These are phyloP conservation scores for Lithobates sylvaticus DNA, from an alignment of 2,797 vertebrate genomes.

Conservation along the genomic window DNA sequence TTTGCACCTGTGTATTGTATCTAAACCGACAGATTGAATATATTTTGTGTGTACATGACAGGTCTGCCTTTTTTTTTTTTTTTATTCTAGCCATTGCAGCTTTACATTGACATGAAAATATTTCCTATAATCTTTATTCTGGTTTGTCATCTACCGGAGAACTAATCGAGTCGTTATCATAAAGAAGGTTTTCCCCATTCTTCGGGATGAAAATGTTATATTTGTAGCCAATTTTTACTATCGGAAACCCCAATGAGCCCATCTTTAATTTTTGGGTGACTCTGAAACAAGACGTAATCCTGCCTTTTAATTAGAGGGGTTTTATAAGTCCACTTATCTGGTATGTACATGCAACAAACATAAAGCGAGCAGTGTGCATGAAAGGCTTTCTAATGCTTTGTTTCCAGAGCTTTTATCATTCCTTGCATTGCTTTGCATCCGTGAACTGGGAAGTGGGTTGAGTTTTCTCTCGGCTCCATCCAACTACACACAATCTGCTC, in stretches of 20 bases:
- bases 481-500: slow-evolving; percentile 30
- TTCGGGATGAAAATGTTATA: slow-evolving; percentile 7
- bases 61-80: neutral
- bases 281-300: slow-evolving; percentile 61
- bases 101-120: neutral
- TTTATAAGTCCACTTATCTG: slow-evolving; percentile 67
- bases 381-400: slow-evolving; percentile 63
- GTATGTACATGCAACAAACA: slow-evolving; percentile 64
- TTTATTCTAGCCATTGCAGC: neutral
- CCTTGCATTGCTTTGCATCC: neutral
- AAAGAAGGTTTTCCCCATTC: neutral
- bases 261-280: slow-evolving; percentile 14
- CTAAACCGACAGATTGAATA: too few relatives aligned
- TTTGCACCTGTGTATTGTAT: too few relatives aligned
- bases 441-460: slow-evolving; percentile 43
- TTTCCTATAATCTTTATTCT: neutral
- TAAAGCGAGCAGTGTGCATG: slow-evolving; percentile 36
- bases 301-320: slow-evolving; percentile 69
- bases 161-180: neutral
- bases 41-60: neutral
- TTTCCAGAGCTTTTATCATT: slow-evolving; percentile 64
- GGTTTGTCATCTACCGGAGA: slow-evolving; percentile 12
- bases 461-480: slow-evolving; percentile 13
- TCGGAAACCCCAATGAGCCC: slow-evolving; percentile 21
- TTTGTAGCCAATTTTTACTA: slow-evolving; percentile 17